phyloP scores from a whole-genome alignment of 2,113 vertebrate genomes.

The Alethe castanea region DNA sequence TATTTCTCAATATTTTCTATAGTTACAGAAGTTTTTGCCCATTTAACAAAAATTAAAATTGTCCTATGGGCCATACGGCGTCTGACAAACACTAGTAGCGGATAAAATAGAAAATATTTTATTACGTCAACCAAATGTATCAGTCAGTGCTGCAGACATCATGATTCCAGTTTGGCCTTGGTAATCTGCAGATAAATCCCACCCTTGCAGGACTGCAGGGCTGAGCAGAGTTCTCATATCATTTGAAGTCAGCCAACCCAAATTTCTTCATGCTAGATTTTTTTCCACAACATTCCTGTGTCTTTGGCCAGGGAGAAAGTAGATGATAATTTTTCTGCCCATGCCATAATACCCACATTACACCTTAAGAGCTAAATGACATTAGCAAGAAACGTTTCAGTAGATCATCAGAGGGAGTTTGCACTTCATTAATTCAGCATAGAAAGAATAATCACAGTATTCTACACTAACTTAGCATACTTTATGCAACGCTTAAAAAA shows the following conservation, averaged over 20 bases:
- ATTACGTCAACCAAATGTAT: background rate
- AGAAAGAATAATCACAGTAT: background rate
- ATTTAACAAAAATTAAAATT: background rate
- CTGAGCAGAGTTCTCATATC: background rate
- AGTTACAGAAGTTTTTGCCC: background rate
- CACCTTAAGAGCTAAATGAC: background rate
- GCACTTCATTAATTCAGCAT: constrained; percentile 1
- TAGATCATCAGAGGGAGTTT: background rate
- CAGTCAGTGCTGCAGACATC: background rate
- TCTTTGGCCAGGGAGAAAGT: background rate
- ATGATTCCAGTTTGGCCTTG: background rate
- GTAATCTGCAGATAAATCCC: background rate
- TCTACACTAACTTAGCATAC: background rate
- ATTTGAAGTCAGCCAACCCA: background rate
- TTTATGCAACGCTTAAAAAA: background rate
- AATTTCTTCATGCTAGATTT: background rate
- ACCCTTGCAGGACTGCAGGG: background rate
- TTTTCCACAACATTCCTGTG: background rate
- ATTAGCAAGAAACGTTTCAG: background rate
- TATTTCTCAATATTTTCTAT: background rate
- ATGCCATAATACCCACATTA: background rate
- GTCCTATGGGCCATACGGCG: background rate
- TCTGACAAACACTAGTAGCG: background rate
- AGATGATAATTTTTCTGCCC: background rate
- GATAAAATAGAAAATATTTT: background rate